Conservation (phyloP, 2,797 vertebrate species). For the Eremophila alpestris region DNA sequence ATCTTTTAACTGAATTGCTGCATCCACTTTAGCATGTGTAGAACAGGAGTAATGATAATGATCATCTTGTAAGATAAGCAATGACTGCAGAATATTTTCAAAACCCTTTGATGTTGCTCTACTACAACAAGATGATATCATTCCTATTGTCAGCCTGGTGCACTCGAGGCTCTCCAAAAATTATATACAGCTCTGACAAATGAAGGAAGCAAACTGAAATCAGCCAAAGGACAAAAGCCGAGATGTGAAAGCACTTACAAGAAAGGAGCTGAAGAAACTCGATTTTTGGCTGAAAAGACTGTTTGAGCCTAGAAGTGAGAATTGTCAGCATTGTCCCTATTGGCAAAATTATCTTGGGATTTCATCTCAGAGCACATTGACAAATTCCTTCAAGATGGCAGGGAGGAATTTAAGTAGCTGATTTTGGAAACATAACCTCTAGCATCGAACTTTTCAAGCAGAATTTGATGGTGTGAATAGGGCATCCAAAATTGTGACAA, state of each 20-base stretch:
- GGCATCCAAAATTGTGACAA: constrained; percentile 44
- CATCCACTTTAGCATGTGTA: neutral
- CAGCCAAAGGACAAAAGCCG: neutral
- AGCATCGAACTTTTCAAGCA: neutral
- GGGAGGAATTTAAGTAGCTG: constrained; percentile 3
- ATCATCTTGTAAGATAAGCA: constrained; percentile 11
- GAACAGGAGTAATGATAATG: neutral
- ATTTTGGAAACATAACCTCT: constrained; percentile 37
- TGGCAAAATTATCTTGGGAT: neutral
- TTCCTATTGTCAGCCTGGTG: neutral
- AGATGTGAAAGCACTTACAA: neutral
- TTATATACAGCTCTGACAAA: neutral
- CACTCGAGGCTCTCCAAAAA: neutral
- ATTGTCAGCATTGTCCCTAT: neutral
- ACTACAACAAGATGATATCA: neutral
- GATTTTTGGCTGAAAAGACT: neutral
- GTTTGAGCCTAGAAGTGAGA: neutral
- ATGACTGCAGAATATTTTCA: neutral
- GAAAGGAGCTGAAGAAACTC: neutral
- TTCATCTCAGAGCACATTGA: neutral
- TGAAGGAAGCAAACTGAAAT: neutral
- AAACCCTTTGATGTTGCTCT: neutral
- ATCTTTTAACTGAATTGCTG: neutral
- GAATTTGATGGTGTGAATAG: constrained; percentile 55
- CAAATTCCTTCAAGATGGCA: constrained; percentile 10